Conservation (phyloP, 1,140 invertebrate species). For the Drosophila mauritiana region DNA sequence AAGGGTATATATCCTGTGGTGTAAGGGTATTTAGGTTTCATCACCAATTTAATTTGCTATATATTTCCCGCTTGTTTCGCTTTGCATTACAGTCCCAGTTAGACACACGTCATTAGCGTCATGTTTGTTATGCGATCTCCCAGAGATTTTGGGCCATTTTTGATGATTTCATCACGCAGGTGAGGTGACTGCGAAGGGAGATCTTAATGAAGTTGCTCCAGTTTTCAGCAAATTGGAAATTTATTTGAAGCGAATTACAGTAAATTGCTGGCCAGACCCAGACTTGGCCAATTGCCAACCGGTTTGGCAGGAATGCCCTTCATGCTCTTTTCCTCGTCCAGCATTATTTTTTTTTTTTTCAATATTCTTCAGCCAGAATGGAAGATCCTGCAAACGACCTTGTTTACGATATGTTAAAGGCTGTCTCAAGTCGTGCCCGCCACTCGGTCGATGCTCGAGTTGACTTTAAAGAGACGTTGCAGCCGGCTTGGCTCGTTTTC, state of each 20-base stretch:
- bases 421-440: slow-evolving; percentile 43
- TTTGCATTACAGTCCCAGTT: slow-evolving; percentile 34
- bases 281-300: slow-evolving; percentile 42
- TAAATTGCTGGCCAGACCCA: slow-evolving; percentile 10
- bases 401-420: slow-evolving; percentile 69
- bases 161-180: slow-evolving; percentile 61
- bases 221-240: slow-evolving; percentile 70
- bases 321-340: neutral
- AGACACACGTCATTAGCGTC: slow-evolving; percentile 69
- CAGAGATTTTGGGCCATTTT: slow-evolving; percentile 63
- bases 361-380: slow-evolving; percentile 15
- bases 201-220: slow-evolving; percentile 74
- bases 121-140: slow-evolving; percentile 74
- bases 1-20: no score
- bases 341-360: neutral
- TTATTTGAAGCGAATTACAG: slow-evolving; percentile 64
- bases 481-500: slow-evolving; percentile 39
- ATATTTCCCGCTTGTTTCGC: slow-evolving; percentile 28
- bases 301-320: slow-evolving; percentile 38
- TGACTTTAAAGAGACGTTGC: slow-evolving; percentile 45
- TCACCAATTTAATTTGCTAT: neutral
- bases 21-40: slow-evolving; percentile 17
- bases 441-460: slow-evolving; percentile 38
- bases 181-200: slow-evolving; percentile 7
- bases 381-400: slow-evolving; percentile 73